Evolutionary conservation across 1,140 invertebrate genomes (phyloP).

Genomic region (Sarcophaga peregrina): DNA sequence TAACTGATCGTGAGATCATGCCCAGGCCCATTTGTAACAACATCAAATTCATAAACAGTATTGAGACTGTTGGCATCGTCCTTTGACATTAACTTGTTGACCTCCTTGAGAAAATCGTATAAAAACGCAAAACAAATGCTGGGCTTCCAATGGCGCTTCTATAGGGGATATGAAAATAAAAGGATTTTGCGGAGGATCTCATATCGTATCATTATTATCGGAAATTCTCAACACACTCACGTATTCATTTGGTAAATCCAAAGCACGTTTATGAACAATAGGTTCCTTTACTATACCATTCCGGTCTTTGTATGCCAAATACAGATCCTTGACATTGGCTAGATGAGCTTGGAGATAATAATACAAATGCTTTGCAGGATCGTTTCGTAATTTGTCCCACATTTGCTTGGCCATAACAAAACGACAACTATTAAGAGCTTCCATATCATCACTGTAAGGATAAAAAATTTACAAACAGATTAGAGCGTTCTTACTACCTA

Average conservation of each 20-base stretch:
- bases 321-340: conserved; percentile 1
- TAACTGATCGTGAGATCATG: neutral
- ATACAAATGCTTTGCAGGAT: neutral
- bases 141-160: neutral
- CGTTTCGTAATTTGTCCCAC: neutral
- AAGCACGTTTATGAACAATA: neutral
- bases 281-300: neutral
- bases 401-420: conserved; percentile 15
- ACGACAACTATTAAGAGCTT: neutral
- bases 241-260: neutral
- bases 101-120: conserved; percentile 4
- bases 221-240: no score
- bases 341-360: conserved; percentile 13
- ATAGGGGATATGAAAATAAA: neutral
- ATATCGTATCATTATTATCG: no score
- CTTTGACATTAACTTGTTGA: neutral
- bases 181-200: no score
- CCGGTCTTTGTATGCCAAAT: neutral
- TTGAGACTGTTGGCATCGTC: neutral
- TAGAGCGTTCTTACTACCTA: no score
- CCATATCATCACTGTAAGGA: neutral
- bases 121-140: neutral
- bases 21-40: neutral
- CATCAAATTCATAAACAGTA: conserved; percentile 10
- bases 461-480: neutral